phyloP scores from a whole-genome alignment of 2,888 invertebrate species.

The Chironomus riparius region DNA sequence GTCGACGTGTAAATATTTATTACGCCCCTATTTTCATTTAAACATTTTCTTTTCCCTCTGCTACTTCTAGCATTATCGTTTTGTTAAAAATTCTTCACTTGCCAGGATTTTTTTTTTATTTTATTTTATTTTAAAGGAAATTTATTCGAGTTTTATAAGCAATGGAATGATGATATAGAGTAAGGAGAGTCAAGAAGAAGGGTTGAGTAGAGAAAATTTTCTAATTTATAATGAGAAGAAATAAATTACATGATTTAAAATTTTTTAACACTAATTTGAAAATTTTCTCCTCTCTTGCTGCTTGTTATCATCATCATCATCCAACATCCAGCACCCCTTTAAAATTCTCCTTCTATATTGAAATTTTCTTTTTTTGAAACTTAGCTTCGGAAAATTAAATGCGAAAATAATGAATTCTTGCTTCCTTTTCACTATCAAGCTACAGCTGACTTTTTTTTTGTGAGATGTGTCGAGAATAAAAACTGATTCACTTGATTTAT shows the following conservation, averaged over 20 bases:
- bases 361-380: background rate
- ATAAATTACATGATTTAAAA: conserved; percentile 27
- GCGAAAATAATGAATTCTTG: conserved; percentile 17
- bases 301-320: background rate
- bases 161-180: background rate
- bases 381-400: background rate
- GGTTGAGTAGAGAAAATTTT: background rate
- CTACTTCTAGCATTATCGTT: background rate
- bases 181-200: background rate
- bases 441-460: background rate
- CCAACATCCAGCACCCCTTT: background rate
- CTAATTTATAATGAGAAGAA: conserved; percentile 20
- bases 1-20: conserved; percentile 26
- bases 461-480: conserved; percentile 29
- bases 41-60: background rate
- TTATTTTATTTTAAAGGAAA: background rate
- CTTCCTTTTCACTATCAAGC: background rate
- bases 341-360: background rate
- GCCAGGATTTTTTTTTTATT: no score
- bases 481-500: conserved; percentile 33
- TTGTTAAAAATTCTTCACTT: background rate
- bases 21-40: conserved; percentile 16
- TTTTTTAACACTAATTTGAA: conserved; percentile 26
- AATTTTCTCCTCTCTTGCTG: background rate
- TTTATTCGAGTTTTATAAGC: background rate